These are phyloP conservation scores for Perithous albicinctus DNA, from an alignment of 2,888 invertebrate genomes.

Conservation along the genomic window DNA sequence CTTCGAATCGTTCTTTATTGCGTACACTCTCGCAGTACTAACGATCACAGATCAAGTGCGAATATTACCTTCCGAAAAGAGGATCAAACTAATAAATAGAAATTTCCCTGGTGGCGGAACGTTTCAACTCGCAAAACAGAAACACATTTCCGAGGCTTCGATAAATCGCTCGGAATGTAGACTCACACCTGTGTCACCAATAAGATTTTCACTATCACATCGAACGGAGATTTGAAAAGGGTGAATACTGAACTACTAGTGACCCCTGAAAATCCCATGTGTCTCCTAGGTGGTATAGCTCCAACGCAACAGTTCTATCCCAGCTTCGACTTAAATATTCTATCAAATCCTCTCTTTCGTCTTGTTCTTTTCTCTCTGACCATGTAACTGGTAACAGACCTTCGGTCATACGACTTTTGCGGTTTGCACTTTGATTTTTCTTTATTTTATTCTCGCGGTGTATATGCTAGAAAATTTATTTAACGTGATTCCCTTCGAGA, in stretches of 20 bases:
- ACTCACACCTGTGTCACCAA: not conserved
- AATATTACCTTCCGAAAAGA: conserved; percentile 17
- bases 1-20: too few relatives aligned
- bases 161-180: conserved; percentile 17
- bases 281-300: not conserved
- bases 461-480: conserved; percentile 18
- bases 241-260: not conserved
- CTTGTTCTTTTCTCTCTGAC: not conserved
- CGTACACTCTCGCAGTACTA: not conserved
- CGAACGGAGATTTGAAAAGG: conserved; percentile 24
- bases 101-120: conserved; percentile 65
- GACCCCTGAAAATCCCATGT: not conserved
- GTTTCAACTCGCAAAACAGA: not conserved
- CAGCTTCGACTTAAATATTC: conserved; percentile 23
- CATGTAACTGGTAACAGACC: not conserved
- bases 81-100: conserved; percentile 61
- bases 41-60: not conserved
- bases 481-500: not conserved
- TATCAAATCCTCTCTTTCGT: not conserved
- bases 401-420: conserved; percentile 1
- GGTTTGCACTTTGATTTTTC: conserved; percentile 1
- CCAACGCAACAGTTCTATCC: conserved; percentile 8
- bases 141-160: not conserved
- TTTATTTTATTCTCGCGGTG: not conserved
- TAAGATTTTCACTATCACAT: not conserved